Evolutionary conservation across 1,140 invertebrate species (phyloP), one percentile per base, ranked within the genome.

Genomic region (Mizuhopecten yessoensis): DNA sequence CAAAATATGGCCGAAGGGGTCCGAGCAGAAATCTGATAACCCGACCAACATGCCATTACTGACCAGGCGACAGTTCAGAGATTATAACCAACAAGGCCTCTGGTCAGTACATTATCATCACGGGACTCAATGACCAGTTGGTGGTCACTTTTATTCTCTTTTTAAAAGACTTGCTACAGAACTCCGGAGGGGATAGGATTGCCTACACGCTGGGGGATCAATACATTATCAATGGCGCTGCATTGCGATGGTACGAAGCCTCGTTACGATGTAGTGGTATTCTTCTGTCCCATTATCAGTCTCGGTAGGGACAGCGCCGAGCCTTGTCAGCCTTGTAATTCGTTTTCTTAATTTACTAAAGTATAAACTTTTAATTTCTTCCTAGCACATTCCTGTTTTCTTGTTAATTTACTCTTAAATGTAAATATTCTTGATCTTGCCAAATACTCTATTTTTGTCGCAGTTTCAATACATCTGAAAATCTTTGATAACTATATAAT

Each of bases 1-100:
- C 57, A 75, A 75, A 75, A 75, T 75, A 75, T n/a, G 57, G 57
- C 57, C 57, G n/a, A 75, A 75, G 57, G 57, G 57, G 57, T 29
- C 5, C 57, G 23, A 29, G n/a, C n/a, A 75, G n/a, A 75, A 75
- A 75, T 29, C 57, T 29, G 57, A 75, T 75, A 75, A 75, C 57
- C 23, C 23, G 1, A 75, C 57, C 57, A 75, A 75, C 57, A 75
- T 75, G 57, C 57, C 57, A 75, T 75, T 17, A 75, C 57, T 75
- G 57, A 75, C 29, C 57, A 29, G 57, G 57, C 57, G 57, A 75
- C 23, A 57, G 45, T 11, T 2, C 23, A 17, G 57, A 75, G 57
- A 75, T 75, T 75, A 75, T 29, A 75, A 75, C 57, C 5, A 29
- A 29, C 29, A 5, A 17, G 29, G 57, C 57, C 57, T 75, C 9